Base-by-base conservation (phyloP, 1,140 invertebrate species). In the Ostrea denselamellosa region DNA sequence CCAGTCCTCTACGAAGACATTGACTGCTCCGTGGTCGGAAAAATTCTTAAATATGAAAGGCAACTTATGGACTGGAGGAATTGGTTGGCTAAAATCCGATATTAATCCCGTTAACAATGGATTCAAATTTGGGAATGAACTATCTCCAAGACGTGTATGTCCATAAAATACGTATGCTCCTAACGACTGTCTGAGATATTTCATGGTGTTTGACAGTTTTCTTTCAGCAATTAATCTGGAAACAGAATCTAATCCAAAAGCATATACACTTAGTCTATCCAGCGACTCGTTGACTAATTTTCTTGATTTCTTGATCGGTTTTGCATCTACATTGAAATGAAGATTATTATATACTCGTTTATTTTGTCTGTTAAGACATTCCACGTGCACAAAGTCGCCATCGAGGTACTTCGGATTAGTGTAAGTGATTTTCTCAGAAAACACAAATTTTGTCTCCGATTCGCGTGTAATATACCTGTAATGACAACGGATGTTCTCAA, bases 201-300 rank as follows among this genome's bases (percentile, higher is more conserved):
- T 91, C 0, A 96, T 93, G 0, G 97, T 97, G 91, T 96, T 96
- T 0, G 97, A 97, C 96, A 98, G 97, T 89, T 97, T 97, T 28
- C 97, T 96, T 83, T 97, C 96, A 86, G 98, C 97, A 94, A 98
- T 98, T 83, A 98, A 95, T 83, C 97, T 95, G 0, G 98, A 98
- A 5, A 98, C 96, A 2, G 97, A 97, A 93, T 98, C 98, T 17
- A 98, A 95, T 0, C 98, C 98, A 28, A 98, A 93, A 10, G 98
- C 95, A 44, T 98, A 95, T 0, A 99, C 95, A 90, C 93, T 95
- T 28, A 94, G 82, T 8, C 83, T 54, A 19, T 89, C 53, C 53
- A 54, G 22, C 14, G 90, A 89, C 53, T 90, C 90, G 8, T 86
- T 65, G 44, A 54, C 81, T 8, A 87, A 51, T 28, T 56, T 71